Conservation (phyloP, 2,888 invertebrate genomes). For the Meteorus colon region DNA sequence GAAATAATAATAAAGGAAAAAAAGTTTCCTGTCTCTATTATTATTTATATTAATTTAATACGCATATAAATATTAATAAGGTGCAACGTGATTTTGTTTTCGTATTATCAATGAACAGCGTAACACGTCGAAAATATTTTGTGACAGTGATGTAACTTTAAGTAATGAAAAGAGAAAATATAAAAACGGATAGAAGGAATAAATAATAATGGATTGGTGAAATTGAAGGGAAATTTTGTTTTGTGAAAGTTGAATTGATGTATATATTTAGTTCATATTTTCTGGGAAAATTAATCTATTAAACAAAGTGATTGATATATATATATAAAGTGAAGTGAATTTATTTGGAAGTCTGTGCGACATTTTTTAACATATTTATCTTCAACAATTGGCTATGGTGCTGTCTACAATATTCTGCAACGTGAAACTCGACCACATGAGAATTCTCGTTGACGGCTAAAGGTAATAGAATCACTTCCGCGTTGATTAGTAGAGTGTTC, state of each 20-base stretch:
- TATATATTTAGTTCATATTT: background rate
- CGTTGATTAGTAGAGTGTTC: conserved; percentile 14
- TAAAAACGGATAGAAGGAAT: conserved; percentile 4
- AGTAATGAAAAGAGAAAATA: conserved; percentile 16
- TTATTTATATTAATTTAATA: background rate
- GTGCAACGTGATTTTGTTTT: background rate
- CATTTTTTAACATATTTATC: background rate
- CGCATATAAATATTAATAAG: background rate
- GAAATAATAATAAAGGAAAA: background rate
- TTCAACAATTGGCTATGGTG: conserved; percentile 38
- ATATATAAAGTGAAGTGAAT: conserved; percentile 30
- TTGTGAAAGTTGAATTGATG: background rate
- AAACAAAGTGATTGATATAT: conserved; percentile 9
- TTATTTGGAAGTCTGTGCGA: background rate
- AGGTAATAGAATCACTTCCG: conserved; percentile 49
- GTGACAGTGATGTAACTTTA: conserved; percentile 1
- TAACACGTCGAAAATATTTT: background rate
- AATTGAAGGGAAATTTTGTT: conserved; percentile 34
- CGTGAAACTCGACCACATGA: conserved; percentile 47
- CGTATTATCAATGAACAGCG: background rate
- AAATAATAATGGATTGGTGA: conserved; percentile 29
- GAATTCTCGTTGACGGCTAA: conserved; percentile 49
- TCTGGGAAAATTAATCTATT: background rate
- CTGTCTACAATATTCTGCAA: conserved; percentile 42
- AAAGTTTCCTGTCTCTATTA: background rate